Conservation (phyloP, 2,888 invertebrate species). For the Alcis repandata region DNA sequence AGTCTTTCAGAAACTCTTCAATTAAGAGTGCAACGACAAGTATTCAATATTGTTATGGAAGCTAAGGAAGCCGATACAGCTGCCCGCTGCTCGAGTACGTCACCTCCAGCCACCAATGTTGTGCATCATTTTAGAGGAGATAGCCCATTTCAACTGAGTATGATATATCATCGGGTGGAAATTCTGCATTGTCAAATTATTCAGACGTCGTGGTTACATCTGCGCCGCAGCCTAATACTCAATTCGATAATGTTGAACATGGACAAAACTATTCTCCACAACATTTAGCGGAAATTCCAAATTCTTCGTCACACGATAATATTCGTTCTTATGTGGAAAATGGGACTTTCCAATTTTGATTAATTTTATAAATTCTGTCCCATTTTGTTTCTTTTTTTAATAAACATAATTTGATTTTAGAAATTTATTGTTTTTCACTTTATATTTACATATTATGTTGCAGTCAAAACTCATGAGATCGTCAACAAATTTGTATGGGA, state of each 20-base stretch:
- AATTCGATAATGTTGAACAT: background rate
- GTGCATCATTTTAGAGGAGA: background rate
- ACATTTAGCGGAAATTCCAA: background rate
- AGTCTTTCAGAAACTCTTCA: background rate
- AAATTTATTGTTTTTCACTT: no score
- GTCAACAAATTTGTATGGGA: no score
- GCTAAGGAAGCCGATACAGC: background rate
- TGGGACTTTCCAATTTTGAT: background rate
- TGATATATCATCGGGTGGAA: background rate
- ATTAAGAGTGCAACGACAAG: background rate
- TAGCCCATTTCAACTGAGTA: background rate
- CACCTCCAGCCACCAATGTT: background rate
- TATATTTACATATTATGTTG: no score
- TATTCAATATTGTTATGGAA: background rate
- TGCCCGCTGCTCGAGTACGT: background rate
- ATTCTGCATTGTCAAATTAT: background rate
- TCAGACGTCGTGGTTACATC: background rate
- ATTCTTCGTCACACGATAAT: background rate
- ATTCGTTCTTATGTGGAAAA: background rate
- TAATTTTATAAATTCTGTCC: background rate
- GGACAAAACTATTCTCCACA: background rate
- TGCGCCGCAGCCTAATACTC: background rate
- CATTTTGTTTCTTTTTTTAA: no score
- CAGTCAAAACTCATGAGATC: no score
- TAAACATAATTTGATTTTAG: no score